These are phyloP conservation scores for Pachliopta kotzebuea DNA, from an alignment of 2,888 invertebrate genomes.

Conservation along the genomic window DNA sequence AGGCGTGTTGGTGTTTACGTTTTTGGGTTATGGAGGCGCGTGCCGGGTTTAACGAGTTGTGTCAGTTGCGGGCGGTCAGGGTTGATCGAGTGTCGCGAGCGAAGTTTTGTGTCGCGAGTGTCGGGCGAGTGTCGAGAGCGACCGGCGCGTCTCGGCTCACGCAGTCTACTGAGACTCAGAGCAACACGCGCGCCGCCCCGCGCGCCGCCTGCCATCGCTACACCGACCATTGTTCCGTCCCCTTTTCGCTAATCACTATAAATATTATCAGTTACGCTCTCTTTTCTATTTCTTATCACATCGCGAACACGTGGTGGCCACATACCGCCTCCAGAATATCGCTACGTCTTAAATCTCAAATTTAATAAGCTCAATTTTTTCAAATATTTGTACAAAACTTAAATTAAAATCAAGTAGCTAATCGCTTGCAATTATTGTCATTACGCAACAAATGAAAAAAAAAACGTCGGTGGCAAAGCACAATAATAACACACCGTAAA, in stretches of 20 bases:
- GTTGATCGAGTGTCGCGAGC: constrained; percentile 58
- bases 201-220: constrained; percentile 73
- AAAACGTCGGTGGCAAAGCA: constrained; percentile 58
- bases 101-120: constrained; percentile 71
- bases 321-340: neutral
- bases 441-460: constrained; percentile 36
- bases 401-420: constrained; percentile 19
- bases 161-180: constrained; percentile 81
- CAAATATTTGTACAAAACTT: neutral
- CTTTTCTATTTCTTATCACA: constrained; percentile 75
- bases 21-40: constrained; percentile 73
- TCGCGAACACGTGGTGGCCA: constrained; percentile 58
- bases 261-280: constrained; percentile 78
- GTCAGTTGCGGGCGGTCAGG: constrained; percentile 57
- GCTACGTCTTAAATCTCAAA: neutral
- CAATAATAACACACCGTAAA: constrained; percentile 70
- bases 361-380: neutral
- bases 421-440: constrained; percentile 6
- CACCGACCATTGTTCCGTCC: constrained; percentile 74
- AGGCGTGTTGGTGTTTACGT: constrained; percentile 80
- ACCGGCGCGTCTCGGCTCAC: constrained; percentile 83
- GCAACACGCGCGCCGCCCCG: constrained; percentile 81
- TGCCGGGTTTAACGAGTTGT: constrained; percentile 75
- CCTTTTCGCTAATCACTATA: constrained; percentile 80
- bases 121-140: constrained; percentile 61